These are phyloP conservation scores for Sipha maydis DNA, from an alignment of 2,888 invertebrate species.

Conservation along the genomic window DNA sequence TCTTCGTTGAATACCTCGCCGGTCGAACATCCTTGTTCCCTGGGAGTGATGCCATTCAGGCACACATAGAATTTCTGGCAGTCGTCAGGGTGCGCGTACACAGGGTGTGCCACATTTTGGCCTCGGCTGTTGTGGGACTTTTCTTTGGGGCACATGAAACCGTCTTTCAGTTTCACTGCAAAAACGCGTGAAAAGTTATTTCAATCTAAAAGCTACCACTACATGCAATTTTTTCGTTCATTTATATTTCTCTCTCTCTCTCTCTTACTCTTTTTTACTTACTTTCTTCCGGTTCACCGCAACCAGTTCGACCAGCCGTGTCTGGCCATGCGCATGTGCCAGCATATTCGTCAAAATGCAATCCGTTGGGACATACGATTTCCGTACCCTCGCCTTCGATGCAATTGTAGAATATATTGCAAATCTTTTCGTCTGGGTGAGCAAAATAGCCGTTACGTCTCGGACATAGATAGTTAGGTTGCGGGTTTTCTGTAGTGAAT, in stretches of 20 bases:
- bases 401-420: constrained; percentile 89
- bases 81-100: constrained; percentile 85
- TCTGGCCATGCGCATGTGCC: constrained; percentile 93
- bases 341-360: constrained; percentile 89
- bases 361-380: constrained; percentile 85
- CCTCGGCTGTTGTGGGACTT: constrained; percentile 76
- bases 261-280: constrained; percentile 64
- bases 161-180: constrained; percentile 81
- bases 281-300: constrained; percentile 70
- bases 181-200: constrained; percentile 63
- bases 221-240: not conserved
- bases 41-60: constrained; percentile 85
- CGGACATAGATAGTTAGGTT: constrained; percentile 78
- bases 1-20: constrained; percentile 94
- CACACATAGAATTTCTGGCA: constrained; percentile 94
- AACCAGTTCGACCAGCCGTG: constrained; percentile 80
- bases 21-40: constrained; percentile 85
- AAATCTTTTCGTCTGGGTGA: constrained; percentile 83
- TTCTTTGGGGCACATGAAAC: constrained; percentile 85
- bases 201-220: not conserved
- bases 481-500: constrained; percentile 77
- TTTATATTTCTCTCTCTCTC: no score
- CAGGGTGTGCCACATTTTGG: constrained; percentile 82
- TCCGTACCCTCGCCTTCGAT: constrained; percentile 85
- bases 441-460: constrained; percentile 91